Percentiles rank a stretch among this genome's conserved stretches.
Evolutionary conservation across 2,888 invertebrate genomes (phyloP).

Genomic region (Limenitis camilla): DNA sequence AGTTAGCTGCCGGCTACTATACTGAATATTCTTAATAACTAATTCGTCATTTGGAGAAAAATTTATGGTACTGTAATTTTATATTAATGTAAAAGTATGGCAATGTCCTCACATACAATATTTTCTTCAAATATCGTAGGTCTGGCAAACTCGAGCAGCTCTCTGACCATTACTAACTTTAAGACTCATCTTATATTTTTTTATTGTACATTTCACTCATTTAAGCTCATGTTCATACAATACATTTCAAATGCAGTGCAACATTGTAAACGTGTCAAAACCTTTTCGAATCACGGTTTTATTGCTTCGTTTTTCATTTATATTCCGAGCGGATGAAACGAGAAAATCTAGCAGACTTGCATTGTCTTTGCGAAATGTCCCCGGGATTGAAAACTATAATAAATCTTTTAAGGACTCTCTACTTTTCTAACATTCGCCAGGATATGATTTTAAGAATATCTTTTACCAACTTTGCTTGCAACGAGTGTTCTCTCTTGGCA

Average conservation of each 20-base stretch:
- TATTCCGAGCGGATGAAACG: constrained; percentile 17
- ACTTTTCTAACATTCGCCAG: constrained; percentile 7
- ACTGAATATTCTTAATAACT: no score
- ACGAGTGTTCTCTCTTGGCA: constrained; percentile 35
- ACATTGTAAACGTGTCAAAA: constrained; percentile 17
- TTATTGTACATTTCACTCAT: no score
- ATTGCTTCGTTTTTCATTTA: constrained; percentile 17
- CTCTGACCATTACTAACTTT: no score
- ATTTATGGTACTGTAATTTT: no score
- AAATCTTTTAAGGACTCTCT: constrained; percentile 13
- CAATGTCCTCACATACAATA: no score
- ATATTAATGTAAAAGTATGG: no score
- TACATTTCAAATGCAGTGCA: neutral
- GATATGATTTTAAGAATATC: constrained; percentile 7
- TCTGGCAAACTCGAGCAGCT: no score
- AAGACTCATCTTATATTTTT: no score
- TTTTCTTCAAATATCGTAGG: no score
- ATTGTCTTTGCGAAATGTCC: constrained; percentile 17
- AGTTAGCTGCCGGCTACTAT: no score
- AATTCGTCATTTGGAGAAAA: no score
- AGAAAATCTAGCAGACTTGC: constrained; percentile 12
- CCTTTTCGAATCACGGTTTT: constrained; percentile 14
- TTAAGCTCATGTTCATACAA: no score
- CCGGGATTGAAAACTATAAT: constrained; percentile 16
- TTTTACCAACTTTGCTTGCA: neutral